Evolutionary conservation across 2,113 vertebrate genomes (phyloP).

Genomic region (Penelope pileata): DNA sequence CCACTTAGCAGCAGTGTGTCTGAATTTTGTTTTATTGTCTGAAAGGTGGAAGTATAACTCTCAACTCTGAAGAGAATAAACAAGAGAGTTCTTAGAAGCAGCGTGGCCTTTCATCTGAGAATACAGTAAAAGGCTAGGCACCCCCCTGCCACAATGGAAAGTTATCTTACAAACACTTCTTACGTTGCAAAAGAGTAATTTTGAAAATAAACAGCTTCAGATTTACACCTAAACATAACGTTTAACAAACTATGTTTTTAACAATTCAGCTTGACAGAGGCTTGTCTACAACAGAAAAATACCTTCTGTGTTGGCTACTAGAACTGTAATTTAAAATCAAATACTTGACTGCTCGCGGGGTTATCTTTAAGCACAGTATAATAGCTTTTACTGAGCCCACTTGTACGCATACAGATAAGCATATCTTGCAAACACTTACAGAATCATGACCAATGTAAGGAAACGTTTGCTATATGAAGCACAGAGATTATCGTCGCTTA

Average conservation of each 20-base stretch:
- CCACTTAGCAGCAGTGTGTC: not conserved
- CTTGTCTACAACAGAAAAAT: not conserved
- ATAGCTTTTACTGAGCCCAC: not conserved
- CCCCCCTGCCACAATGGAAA: not conserved
- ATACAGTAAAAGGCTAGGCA: not conserved
- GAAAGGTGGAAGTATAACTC: not conserved
- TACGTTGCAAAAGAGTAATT: not conserved
- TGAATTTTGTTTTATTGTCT: not conserved
- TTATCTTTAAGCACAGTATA: not conserved
- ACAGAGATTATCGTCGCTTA: not conserved
- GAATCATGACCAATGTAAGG: not conserved
- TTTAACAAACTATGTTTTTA: not conserved
- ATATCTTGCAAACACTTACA: not conserved
- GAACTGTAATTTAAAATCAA: not conserved
- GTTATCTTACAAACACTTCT: not conserved
- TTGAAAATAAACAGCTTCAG: not conserved
- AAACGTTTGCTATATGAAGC: not conserved
- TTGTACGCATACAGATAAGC: not conserved
- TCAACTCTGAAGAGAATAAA: not conserved
- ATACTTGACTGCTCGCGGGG: not conserved
- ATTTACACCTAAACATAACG: not conserved
- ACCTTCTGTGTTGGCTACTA: not conserved
- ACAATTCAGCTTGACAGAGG: fast-evolving
- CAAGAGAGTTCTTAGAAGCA: not conserved
- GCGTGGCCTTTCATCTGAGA: not conserved